A percentile compares a stretch with the other conserved stretches of the same genome.
phyloP scores from a whole-genome alignment of 2,888 invertebrate genomes.

The Magallana nippona region DNA sequence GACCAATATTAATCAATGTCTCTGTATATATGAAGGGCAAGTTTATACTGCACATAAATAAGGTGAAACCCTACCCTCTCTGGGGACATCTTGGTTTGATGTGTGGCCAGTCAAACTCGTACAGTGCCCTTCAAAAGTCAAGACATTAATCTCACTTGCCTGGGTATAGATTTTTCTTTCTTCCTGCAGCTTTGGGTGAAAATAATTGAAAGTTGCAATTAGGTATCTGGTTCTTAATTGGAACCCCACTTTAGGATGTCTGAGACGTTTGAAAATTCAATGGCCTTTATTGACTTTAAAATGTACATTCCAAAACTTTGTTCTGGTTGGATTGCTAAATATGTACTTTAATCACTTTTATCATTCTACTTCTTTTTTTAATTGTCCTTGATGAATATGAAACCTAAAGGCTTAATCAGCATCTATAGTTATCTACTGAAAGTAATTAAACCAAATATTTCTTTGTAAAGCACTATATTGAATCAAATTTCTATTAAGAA shows the following conservation, averaged over 20 bases:
- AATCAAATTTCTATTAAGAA: too few relatives aligned
- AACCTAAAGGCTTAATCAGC: too few relatives aligned
- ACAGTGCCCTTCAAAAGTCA: conserved; percentile 25
- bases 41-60: conserved; percentile 18
- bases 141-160: conserved; percentile 24
- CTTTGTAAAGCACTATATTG: too few relatives aligned
- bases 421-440: too few relatives aligned
- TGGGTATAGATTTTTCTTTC: conserved; percentile 20
- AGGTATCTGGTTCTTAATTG: conserved; percentile 4
- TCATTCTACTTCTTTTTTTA: too few relatives aligned
- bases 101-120: conserved; percentile 10
- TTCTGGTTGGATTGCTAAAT: too few relatives aligned
- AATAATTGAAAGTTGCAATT: conserved; percentile 22
- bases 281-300: too few relatives aligned
- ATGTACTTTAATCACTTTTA: too few relatives aligned
- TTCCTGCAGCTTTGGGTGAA: not conserved
- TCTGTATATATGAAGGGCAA: conserved; percentile 1
- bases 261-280: not conserved
- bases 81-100: conserved; percentile 24
- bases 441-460: too few relatives aligned
- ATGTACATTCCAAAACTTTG: too few relatives aligned
- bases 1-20: conserved; percentile 16
- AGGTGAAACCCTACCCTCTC: conserved; percentile 15
- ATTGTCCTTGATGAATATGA: too few relatives aligned
- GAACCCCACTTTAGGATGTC: not conserved